Evolutionary conservation across 2,797 vertebrate genomes (phyloP).

Genomic region (Danio albolineatus): DNA sequence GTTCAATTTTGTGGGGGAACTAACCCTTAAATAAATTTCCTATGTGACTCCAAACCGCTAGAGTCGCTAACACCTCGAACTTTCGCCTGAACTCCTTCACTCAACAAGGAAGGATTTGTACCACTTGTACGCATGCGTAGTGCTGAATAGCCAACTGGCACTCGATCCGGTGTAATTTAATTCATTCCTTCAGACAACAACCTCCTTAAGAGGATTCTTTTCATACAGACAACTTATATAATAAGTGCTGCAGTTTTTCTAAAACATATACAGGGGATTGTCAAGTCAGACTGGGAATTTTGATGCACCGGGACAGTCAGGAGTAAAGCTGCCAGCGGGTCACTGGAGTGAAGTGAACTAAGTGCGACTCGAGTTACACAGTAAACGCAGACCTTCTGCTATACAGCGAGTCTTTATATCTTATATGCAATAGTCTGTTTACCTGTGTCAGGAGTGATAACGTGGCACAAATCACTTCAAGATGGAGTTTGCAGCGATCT

Average conservation of each 20-base stretch:
- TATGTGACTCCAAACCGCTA: not conserved
- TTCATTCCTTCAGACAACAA: not conserved
- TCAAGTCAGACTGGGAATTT: not conserved
- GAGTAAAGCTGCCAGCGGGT: slow-evolving; percentile 16
- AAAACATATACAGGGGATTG: not conserved
- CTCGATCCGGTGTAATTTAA: not conserved
- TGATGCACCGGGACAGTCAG: not conserved
- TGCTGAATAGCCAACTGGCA: not conserved
- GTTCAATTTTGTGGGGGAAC: no score
- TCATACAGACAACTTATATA: not conserved
- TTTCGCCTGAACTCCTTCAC: no score
- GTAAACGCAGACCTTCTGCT: not conserved
- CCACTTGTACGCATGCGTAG: slow-evolving; percentile 4
- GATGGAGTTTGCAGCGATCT: slow-evolving; percentile 57
- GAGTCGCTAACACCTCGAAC: not conserved
- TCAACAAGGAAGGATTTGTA: not conserved
- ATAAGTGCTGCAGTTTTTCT: not conserved
- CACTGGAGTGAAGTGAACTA: slow-evolving; percentile 25
- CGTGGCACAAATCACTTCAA: slow-evolving; percentile 43
- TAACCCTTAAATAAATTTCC: no score
- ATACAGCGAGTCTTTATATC: not conserved
- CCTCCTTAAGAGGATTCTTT: not conserved
- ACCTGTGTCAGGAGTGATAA: slow-evolving; percentile 12
- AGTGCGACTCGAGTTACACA: slow-evolving; percentile 17
- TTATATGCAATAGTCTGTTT: not conserved